A percentile compares a stretch with the other conserved stretches of the same genome.
Conservation (phyloP, 2,797 vertebrate species). For the Siniperca scherzeri region DNA sequence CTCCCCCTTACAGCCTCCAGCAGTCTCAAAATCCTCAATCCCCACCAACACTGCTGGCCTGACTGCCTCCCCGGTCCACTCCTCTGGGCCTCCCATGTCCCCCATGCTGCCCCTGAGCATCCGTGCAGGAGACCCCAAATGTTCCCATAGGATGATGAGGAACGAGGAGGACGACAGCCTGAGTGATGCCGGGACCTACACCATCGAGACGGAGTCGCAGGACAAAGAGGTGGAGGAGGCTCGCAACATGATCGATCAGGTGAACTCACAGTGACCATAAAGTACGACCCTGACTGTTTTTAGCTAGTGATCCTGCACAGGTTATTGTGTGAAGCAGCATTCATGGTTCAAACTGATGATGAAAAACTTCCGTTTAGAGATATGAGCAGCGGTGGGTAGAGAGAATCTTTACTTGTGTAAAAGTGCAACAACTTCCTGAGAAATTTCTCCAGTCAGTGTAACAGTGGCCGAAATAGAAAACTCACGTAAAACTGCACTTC, state of each 20-base stretch:
- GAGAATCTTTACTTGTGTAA: neutral
- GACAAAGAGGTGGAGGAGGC: conserved; percentile 97
- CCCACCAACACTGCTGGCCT: conserved; percentile 22
- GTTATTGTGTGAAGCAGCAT: neutral
- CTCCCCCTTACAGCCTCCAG: conserved; percentile 61
- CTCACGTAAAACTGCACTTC: neutral
- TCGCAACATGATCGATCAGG: conserved; percentile 97
- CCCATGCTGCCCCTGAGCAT: conserved; percentile 38
- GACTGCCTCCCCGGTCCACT: conserved; percentile 43
- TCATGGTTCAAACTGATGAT: neutral
- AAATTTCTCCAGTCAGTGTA: too few species aligned
- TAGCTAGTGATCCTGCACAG: neutral
- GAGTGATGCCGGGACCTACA: conserved; percentile 97
- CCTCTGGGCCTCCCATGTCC: conserved; percentile 31
- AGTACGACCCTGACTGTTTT: neutral
- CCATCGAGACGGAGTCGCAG: conserved; percentile 94
- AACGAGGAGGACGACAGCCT: conserved; percentile 95
- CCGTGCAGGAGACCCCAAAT: conserved; percentile 72
- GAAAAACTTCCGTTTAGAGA: neutral
- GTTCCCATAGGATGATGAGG: conserved; percentile 73
- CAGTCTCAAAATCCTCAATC: conserved; percentile 54
- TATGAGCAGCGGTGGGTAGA: neutral
- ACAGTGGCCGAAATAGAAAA: neutral
- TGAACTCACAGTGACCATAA: conserved; percentile 34
- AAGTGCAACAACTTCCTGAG: neutral